phyloP scores from a whole-genome alignment of 2,888 invertebrate genomes.

The Eupithecia exiguata region DNA sequence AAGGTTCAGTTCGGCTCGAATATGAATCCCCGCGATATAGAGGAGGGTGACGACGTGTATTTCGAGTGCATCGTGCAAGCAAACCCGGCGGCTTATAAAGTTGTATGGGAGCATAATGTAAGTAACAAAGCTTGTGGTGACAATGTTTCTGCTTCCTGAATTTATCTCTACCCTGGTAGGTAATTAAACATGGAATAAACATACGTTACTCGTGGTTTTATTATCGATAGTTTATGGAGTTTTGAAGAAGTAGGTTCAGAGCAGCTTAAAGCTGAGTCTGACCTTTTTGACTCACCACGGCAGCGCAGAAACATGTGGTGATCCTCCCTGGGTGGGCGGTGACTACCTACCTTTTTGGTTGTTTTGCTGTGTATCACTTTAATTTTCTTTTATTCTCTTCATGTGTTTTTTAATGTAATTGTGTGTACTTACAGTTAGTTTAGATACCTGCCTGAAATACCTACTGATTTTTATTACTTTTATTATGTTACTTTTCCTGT shows the following conservation, averaged over 20 bases:
- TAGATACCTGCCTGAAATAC: too few relatives aligned
- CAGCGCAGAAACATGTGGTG: too few relatives aligned
- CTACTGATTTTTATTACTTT: too few relatives aligned
- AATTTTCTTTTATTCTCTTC: too few relatives aligned
- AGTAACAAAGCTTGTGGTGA: slow-evolving; percentile 51
- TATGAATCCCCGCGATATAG: slow-evolving; percentile 78
- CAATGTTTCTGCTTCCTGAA: not conserved
- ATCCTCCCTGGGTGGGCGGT: too few relatives aligned
- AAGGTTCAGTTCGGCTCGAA: slow-evolving; percentile 63
- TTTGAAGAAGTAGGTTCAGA: not conserved
- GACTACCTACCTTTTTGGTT: too few relatives aligned
- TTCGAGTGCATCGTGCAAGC: slow-evolving; percentile 78
- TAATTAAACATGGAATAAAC: not conserved
- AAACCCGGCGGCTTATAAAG: slow-evolving; percentile 81
- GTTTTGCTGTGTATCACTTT: too few relatives aligned
- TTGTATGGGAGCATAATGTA: slow-evolving; percentile 81
- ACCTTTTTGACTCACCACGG: too few relatives aligned
- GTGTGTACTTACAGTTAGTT: too few relatives aligned
- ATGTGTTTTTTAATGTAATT: too few relatives aligned
- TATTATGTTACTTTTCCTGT: too few relatives aligned
- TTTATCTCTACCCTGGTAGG: not conserved
- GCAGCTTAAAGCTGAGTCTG: too few relatives aligned
- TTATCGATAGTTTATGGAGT: not conserved
- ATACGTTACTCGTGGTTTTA: not conserved
- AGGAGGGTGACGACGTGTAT: slow-evolving; percentile 80